Conservation (phyloP, 2,113 vertebrate species). For the Arvicanthis niloticus region DNA sequence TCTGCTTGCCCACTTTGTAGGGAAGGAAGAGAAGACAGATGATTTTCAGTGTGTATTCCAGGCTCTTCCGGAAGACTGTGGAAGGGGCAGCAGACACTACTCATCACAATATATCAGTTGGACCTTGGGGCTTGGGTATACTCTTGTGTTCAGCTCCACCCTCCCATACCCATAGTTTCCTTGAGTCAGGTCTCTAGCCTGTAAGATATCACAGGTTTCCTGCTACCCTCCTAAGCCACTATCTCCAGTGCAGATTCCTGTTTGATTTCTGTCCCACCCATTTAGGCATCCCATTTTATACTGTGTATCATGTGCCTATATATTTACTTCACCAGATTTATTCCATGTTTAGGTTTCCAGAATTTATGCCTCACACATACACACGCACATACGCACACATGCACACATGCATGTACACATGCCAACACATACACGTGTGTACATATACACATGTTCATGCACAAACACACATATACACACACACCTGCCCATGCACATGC, state of each 20-base stretch:
- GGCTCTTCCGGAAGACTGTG: neutral
- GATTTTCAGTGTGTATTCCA: neutral
- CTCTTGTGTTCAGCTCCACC: neutral
- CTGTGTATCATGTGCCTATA: neutral
- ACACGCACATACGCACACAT: neutral
- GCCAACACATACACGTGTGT: too few relatives aligned
- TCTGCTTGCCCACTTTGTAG: neutral
- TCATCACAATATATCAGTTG: neutral
- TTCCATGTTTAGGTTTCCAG: neutral
- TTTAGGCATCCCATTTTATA: neutral
- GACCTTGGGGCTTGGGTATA: neutral
- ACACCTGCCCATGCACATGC: neutral
- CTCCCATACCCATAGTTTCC: neutral
- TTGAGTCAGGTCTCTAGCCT: neutral
- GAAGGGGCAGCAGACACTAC: neutral
- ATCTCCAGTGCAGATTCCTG: neutral
- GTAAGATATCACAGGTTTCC: neutral
- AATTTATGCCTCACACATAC: conserved; percentile 6
- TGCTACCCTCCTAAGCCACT: neutral
- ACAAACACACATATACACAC: neutral
- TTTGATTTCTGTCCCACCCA: neutral
- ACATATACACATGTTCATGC: neutral
- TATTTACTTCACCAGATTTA: neutral
- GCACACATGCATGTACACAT: neutral
- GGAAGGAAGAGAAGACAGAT: neutral